Conservation (phyloP, 2,797 vertebrate genomes). For the Pteronotus mesoamericanus region DNA sequence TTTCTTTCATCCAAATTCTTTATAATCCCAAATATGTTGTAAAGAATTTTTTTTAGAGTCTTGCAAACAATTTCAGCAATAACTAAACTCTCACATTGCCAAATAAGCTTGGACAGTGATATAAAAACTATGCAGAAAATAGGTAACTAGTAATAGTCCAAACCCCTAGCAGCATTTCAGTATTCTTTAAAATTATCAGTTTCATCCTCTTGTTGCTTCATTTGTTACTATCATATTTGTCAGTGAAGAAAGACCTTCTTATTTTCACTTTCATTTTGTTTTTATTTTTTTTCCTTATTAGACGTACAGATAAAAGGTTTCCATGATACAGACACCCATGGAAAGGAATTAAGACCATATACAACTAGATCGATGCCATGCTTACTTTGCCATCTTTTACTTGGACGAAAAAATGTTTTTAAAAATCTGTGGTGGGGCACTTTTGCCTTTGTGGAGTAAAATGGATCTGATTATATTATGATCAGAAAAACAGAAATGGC, state of each 20-base stretch:
- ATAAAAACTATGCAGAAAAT: slow-evolving; percentile 16
- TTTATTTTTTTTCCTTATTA: background rate
- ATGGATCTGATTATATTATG: background rate
- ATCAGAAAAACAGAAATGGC: background rate
- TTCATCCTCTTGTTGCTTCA: background rate
- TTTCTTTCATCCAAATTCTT: slow-evolving; percentile 44
- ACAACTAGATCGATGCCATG: background rate
- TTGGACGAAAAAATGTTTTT: background rate
- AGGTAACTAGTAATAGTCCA: background rate
- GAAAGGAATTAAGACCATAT: slow-evolving; percentile 25
- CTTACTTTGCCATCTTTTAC: background rate
- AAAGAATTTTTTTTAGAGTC: slow-evolving; percentile 7
- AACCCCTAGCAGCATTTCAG: background rate
- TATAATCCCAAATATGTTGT: slow-evolving; percentile 43
- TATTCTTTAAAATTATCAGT: background rate
- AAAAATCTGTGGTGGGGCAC: background rate
- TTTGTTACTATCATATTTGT: background rate
- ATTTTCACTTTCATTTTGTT: background rate
- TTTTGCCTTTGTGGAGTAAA: background rate
- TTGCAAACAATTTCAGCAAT: slow-evolving; percentile 22
- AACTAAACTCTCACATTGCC: slow-evolving; percentile 14
- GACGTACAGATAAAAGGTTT: background rate
- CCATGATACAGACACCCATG: background rate
- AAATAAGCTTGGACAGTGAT: background rate
- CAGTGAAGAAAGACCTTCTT: background rate